A percentile compares a stretch with the other conserved stretches of the same genome.
These are phyloP conservation scores for Conomelus anceps DNA, from an alignment of 2,888 invertebrate genomes.

Conservation along the genomic window DNA sequence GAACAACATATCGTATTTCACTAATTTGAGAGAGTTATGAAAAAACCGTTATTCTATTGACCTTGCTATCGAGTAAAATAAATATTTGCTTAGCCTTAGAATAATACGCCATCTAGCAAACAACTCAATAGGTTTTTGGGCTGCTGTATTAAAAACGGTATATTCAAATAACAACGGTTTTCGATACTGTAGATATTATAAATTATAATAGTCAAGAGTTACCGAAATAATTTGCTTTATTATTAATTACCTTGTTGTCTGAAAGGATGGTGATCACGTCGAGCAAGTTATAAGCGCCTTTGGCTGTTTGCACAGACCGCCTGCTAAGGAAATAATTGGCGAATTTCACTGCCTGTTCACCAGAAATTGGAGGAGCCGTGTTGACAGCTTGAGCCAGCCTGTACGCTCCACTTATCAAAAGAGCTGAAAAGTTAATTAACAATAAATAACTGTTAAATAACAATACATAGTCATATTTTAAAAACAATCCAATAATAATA, in stretches of 20 bases:
- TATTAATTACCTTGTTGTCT: slow-evolving; percentile 57
- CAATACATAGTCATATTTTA: not conserved
- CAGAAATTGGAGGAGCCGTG: slow-evolving; percentile 61
- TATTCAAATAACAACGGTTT: too few relatives aligned
- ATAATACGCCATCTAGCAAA: too few relatives aligned
- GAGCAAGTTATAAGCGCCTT: slow-evolving; percentile 73
- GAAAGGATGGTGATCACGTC: slow-evolving; percentile 67
- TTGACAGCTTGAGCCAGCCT: slow-evolving; percentile 55
- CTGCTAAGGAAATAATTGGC: slow-evolving; percentile 84
- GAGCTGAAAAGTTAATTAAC: slow-evolving; percentile 41
- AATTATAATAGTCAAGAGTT: too few relatives aligned
- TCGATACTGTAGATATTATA: too few relatives aligned
- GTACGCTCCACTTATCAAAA: slow-evolving; percentile 55
- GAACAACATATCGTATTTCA: too few relatives aligned
- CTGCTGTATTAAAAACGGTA: too few relatives aligned
- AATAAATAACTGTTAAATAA: not conserved
- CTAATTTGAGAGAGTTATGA: too few relatives aligned
- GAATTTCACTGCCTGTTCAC: slow-evolving; percentile 79
- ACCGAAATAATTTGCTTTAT: slow-evolving; percentile 20
- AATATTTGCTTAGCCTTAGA: too few relatives aligned
- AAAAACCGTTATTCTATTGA: too few relatives aligned
- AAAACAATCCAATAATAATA: not conserved
- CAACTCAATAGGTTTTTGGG: too few relatives aligned
- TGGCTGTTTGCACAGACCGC: slow-evolving; percentile 77
- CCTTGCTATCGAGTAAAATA: too few relatives aligned